Conservation (phyloP, 2,113 vertebrate genomes). For the Amphilophus citrinellus region DNA sequence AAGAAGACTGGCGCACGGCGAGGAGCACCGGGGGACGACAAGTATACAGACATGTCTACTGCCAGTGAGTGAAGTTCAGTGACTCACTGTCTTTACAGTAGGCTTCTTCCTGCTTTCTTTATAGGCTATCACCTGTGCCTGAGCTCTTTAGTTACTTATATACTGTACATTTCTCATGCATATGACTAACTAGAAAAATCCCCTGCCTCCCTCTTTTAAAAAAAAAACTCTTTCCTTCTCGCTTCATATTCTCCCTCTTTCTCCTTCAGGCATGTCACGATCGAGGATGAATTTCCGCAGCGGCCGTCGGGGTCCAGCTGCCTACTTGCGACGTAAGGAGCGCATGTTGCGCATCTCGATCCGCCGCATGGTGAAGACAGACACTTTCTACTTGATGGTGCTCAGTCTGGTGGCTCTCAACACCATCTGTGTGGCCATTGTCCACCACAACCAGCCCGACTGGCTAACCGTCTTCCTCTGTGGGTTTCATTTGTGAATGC, state of each 20-base stretch:
- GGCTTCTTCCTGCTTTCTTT: neutral
- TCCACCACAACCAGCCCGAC: constrained; percentile 96
- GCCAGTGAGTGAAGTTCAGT: constrained; percentile 83
- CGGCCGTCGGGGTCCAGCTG: constrained; percentile 88
- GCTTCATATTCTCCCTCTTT: neutral
- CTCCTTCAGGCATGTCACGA: constrained; percentile 86
- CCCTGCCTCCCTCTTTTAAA: neutral
- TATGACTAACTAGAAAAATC: neutral
- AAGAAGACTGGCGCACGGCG: constrained; percentile 94
- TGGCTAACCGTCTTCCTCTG: constrained; percentile 98
- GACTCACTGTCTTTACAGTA: neutral
- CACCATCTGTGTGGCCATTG: constrained; percentile 97
- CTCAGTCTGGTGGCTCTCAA: constrained; percentile 96
- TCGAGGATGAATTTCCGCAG: constrained; percentile 95
- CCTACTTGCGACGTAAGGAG: constrained; percentile 97
- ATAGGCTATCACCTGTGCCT: neutral
- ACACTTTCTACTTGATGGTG: constrained; percentile 97
- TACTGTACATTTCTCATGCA: neutral
- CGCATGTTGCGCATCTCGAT: constrained; percentile 95
- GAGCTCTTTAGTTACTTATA: neutral
- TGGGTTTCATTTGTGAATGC: constrained; percentile 76
- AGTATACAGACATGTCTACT: constrained; percentile 91
- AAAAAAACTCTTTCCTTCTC: neutral
- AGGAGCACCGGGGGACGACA: constrained; percentile 91
- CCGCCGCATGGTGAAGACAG: constrained; percentile 98